These are phyloP conservation scores for Lasioglossum albipes DNA, from an alignment of 1,140 invertebrate genomes.

Conservation along the genomic window DNA sequence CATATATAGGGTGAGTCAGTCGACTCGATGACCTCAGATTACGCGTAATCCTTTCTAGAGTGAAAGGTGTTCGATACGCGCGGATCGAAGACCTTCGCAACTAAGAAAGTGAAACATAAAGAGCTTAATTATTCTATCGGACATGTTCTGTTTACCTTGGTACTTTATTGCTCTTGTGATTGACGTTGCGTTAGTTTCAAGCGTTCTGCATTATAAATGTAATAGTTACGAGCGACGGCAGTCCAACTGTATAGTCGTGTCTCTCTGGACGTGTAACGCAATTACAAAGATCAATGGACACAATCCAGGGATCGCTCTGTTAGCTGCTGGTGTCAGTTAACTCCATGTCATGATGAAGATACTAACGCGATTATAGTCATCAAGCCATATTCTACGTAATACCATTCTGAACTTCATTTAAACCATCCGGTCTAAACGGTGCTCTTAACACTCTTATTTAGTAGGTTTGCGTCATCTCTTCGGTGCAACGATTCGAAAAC, in stretches of 20 bases:
- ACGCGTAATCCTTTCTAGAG: neutral
- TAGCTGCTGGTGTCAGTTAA: too few species aligned
- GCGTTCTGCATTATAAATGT: neutral
- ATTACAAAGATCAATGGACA: too few species aligned
- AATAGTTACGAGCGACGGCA: neutral
- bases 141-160: neutral
- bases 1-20: neutral
- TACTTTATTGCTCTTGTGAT: neutral
- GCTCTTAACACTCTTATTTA: too few species aligned
- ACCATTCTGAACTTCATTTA: too few species aligned
- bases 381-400: too few species aligned
- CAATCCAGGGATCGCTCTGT: too few species aligned
- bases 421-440: too few species aligned
- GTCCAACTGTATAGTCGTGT: neutral
- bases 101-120: neutral
- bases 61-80: slow-evolving; percentile 1
- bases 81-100: neutral
- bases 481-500: too few species aligned
- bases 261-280: too few species aligned
- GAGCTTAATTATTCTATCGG: neutral
- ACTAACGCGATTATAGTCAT: too few species aligned
- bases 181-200: neutral
- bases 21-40: neutral
- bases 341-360: too few species aligned
- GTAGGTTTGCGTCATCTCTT: too few species aligned